A percentile compares a stretch with the other conserved stretches of the same genome.
These are phyloP conservation scores for Oxytorus armatus DNA, from an alignment of 2,888 invertebrate species.

Conservation along the genomic window DNA sequence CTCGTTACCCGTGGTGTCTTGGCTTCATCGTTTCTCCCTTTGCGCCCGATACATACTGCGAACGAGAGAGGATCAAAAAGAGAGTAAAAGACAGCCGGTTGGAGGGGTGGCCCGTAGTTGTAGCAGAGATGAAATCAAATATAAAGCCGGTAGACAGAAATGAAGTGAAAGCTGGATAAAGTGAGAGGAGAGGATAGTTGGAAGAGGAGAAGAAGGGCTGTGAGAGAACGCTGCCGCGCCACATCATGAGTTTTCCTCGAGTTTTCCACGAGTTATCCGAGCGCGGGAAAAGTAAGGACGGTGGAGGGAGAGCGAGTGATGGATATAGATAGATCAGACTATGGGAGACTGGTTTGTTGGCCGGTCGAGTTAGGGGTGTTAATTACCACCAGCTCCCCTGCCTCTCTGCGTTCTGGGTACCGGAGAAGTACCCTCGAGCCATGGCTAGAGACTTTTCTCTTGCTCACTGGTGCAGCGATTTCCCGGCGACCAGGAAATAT, in stretches of 20 bases:
- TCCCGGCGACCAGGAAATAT: constrained; percentile 6
- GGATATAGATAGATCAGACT: constrained; percentile 15
- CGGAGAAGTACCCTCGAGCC: constrained; percentile 52
- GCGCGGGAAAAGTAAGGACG: constrained; percentile 22
- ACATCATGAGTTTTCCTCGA: constrained; percentile 79
- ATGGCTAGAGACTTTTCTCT: constrained; percentile 47
- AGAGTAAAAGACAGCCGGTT: constrained; percentile 30
- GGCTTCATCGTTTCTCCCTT: not conserved
- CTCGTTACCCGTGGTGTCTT: not conserved
- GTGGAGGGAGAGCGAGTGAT: constrained; percentile 16
- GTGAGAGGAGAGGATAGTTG: constrained; percentile 57
- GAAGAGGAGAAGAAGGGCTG: constrained; percentile 42
- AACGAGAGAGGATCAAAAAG: constrained; percentile 47
- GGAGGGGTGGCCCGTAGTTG: constrained; percentile 1
- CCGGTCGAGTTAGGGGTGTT: constrained; percentile 73
- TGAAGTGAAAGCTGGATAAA: constrained; percentile 62
- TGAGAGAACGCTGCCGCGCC: constrained; percentile 31
- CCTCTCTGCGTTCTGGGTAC: constrained; percentile 60
- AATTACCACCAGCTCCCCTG: constrained; percentile 82
- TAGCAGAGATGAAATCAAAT: constrained; percentile 59
- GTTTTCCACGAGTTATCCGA: constrained; percentile 81
- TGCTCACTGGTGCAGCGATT: constrained; percentile 44
- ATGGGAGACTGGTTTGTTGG: constrained; percentile 26
- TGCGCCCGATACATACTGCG: constrained; percentile 36
- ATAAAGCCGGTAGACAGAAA: constrained; percentile 62